Evolutionary conservation across 1,140 invertebrate species (phyloP).

Genomic region (Pectinophora gossypiella): DNA sequence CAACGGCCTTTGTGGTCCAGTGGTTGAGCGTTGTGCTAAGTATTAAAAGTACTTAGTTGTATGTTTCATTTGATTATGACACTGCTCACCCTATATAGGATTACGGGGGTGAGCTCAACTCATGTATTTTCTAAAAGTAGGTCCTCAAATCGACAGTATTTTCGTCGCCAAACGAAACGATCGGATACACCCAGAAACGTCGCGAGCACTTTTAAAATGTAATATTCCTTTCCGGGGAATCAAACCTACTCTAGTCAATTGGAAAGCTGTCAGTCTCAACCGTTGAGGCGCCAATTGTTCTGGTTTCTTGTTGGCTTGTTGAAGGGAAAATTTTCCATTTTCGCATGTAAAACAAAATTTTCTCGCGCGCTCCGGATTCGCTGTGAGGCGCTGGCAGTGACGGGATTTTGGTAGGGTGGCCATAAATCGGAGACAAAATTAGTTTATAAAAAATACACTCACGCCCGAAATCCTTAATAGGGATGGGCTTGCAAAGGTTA

Average conservation of each 20-base stretch:
- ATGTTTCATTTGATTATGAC: too few species aligned
- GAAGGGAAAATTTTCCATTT: constrained; percentile 60
- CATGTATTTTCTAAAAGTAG: too few species aligned
- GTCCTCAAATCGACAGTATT: too few species aligned
- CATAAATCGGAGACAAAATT: constrained; percentile 15
- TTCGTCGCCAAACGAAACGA: too few species aligned
- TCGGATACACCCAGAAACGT: too few species aligned
- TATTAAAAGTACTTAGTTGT: too few species aligned
- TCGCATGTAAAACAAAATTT: constrained; percentile 69
- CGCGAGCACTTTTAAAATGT: too few species aligned
- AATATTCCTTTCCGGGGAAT: too few species aligned
- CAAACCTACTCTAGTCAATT: not conserved
- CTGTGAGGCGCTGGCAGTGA: constrained; percentile 45
- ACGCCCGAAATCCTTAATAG: not conserved
- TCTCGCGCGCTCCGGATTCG: constrained; percentile 51
- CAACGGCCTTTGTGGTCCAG: too few species aligned
- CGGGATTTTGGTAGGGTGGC: constrained; percentile 50
- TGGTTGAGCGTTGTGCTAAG: too few species aligned
- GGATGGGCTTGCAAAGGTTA: not conserved
- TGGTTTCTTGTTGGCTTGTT: constrained; percentile 30
- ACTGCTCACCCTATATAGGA: too few species aligned
- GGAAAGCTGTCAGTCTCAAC: not conserved
- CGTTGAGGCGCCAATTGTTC: not conserved
- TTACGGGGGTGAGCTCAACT: too few species aligned
- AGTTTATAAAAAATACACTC: not conserved